Evolutionary conservation across 2,113 vertebrate species (phyloP).

Genomic region (Smithornis capensis): DNA sequence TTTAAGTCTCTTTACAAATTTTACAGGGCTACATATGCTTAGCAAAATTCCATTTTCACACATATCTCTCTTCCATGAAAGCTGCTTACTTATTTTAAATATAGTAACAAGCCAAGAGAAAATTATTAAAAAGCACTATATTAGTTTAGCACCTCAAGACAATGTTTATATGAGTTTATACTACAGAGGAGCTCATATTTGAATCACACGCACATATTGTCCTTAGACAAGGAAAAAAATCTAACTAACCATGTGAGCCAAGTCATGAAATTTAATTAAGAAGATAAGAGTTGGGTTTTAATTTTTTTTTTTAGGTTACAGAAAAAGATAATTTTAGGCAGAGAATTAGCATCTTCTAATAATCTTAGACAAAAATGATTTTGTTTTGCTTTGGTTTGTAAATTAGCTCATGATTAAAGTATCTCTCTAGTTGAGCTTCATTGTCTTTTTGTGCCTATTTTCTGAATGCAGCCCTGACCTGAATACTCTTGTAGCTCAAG

Average conservation of each 20-base stretch:
- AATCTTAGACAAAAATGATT: constrained; percentile 81
- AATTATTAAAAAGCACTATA: not conserved
- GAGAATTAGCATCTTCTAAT: constrained; percentile 83
- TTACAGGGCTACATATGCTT: constrained; percentile 4
- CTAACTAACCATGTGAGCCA: constrained; percentile 63
- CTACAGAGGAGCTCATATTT: constrained; percentile 65
- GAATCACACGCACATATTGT: constrained; percentile 63
- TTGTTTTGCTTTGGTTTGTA: constrained; percentile 84
- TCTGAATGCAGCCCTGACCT: constrained; percentile 76
- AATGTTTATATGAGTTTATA: constrained; percentile 44
- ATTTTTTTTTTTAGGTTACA: constrained; percentile 20
- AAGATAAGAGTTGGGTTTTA: constrained; percentile 66
- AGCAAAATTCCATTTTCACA: constrained; percentile 17
- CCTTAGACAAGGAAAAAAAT: constrained; percentile 8
- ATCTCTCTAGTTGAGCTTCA: constrained; percentile 74
- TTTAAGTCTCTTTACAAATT: constrained; percentile 21
- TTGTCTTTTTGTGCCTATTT: constrained; percentile 73
- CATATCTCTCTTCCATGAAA: not conserved
- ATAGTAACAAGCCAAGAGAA: constrained; percentile 30
- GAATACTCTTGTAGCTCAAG: constrained; percentile 76
- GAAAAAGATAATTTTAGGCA: constrained; percentile 73
- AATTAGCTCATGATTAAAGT: constrained; percentile 86
- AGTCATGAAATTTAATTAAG: constrained; percentile 77
- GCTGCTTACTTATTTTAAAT: constrained; percentile 49
- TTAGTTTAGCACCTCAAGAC: constrained; percentile 28